Evolutionary conservation across 2,797 vertebrate genomes (phyloP), one percentile per base, ranked within the genome.

Genomic region (Mallotus villosus): DNA sequence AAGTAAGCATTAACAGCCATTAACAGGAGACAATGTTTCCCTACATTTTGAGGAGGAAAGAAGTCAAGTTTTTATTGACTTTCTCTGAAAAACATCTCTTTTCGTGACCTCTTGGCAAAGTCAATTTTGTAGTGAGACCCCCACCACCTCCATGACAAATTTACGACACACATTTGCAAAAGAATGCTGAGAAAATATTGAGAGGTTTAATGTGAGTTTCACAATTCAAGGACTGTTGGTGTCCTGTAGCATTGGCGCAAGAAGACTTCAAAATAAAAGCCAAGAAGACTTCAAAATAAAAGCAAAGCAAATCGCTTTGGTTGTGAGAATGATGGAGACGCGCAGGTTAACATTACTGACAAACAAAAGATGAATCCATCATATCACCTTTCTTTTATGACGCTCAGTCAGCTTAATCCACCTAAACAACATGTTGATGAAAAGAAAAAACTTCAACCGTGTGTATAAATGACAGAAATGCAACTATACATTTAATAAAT

Each of bases 11-110:
- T 46, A 68, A 69, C 62, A 78, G 78, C 74, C 68, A 71, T 64
- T 73, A 67, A 76, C 67, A 78, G 80, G 84, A 82, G 81, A 81
- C 81, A 85, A 75, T 58, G 71, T 63, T 62, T 71, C 73, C 71
- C 72, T 75, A 73, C 27, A 70, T 29, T 60, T 64, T 62, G n/a
- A 77, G 66, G 63, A 65, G 67, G 66, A 73, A 61, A 78, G 58
- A 7, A 21, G 21, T 68, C 5, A 11, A 34, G 19, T 34, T 32
- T 58, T 58, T 34, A 37, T 29, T 21, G 58, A 58, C 22, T 58
- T 34, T 27, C 46, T 22, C 34, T 37, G 41, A 49, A 27, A 63
- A 61, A 70, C 24, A 60, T 41, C 9, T 41, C 37, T 41, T 41
- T 41, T 41, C 11, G 2, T 41, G 1, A 12, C 11, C 37, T 11